phyloP scores from a whole-genome alignment of 2,113 vertebrate genomes.

The Entosphenus tridentatus region DNA sequence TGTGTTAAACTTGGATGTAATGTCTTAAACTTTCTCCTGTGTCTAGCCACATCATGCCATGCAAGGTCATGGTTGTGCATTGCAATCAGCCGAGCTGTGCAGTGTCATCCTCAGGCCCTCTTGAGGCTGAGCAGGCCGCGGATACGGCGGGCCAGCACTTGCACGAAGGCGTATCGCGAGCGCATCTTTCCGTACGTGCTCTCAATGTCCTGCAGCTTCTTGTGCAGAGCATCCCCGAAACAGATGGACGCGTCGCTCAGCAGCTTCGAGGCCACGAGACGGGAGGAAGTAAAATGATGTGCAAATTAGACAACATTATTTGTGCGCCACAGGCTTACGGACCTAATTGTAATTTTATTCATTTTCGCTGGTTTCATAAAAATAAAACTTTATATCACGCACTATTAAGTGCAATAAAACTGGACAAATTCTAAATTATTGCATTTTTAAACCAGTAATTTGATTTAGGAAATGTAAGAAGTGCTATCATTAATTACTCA shows the following conservation, averaged over 20 bases:
- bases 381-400: too few species aligned
- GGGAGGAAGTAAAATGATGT: neutral
- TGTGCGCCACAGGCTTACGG: too few species aligned
- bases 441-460: too few species aligned
- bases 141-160: constrained; percentile 1
- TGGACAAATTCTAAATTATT: too few species aligned
- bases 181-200: constrained; percentile 1
- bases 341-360: too few species aligned
- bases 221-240: neutral
- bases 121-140: neutral
- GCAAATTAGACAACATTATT: neutral
- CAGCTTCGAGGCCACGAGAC: constrained; percentile 1
- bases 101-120: neutral
- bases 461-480: too few species aligned
- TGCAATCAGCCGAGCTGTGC: neutral
- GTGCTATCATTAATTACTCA: too few species aligned
- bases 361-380: too few species aligned
- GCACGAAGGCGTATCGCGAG: neutral
- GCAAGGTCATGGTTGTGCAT: neutral
- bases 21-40: too few species aligned
- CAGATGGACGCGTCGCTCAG: constrained; percentile 1
- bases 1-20: too few species aligned
- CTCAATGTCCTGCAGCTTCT: constrained; percentile 6
- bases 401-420: too few species aligned
- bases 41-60: too few species aligned